Percentiles rank a stretch among this genome's conserved stretches.
These are phyloP conservation scores for Muscina levida DNA, from an alignment of 2,888 invertebrate species.

Conservation along the genomic window DNA sequence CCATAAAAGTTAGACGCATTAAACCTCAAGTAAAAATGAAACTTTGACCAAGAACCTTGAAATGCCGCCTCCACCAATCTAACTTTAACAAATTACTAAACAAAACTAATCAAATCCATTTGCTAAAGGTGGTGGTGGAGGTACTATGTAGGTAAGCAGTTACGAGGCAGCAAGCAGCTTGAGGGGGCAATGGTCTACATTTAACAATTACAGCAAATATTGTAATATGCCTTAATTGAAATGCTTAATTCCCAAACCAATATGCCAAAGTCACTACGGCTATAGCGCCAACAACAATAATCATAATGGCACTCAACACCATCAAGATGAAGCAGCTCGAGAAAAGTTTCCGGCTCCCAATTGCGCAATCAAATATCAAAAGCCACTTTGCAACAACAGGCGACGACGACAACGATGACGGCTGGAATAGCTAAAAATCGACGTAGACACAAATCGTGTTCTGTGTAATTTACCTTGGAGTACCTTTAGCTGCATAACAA, in stretches of 20 bases:
- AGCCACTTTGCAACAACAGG: constrained; percentile 63
- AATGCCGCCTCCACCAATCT: constrained; percentile 5
- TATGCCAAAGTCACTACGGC: constrained; percentile 60
- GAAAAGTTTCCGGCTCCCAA: constrained; percentile 63
- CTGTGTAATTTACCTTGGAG: constrained; percentile 54
- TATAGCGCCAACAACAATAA: constrained; percentile 50
- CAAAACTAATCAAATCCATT: constrained; percentile 54
- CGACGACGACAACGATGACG: no score
- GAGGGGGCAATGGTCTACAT: constrained; percentile 45
- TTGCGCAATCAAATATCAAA: constrained; percentile 65
- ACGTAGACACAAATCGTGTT: constrained; percentile 6
- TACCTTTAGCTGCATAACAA: constrained; percentile 44
- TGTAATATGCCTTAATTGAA: constrained; percentile 78
- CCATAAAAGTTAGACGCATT: constrained; percentile 13
- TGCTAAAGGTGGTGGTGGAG: not conserved
- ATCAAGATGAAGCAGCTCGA: constrained; percentile 45
- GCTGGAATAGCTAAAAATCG: not conserved
- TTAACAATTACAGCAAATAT: constrained; percentile 68
- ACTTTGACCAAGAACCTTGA: constrained; percentile 11
- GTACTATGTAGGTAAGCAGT: no score
- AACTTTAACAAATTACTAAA: constrained; percentile 39
- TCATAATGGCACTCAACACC: constrained; percentile 53
- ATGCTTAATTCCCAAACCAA: constrained; percentile 75
- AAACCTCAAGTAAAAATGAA: constrained; percentile 16
- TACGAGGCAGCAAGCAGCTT: not conserved